Percentiles rank a stretch among this genome's conserved stretches.
Conservation (phyloP, 2,888 invertebrate species). For the Rotaria magnacalcarata region DNA sequence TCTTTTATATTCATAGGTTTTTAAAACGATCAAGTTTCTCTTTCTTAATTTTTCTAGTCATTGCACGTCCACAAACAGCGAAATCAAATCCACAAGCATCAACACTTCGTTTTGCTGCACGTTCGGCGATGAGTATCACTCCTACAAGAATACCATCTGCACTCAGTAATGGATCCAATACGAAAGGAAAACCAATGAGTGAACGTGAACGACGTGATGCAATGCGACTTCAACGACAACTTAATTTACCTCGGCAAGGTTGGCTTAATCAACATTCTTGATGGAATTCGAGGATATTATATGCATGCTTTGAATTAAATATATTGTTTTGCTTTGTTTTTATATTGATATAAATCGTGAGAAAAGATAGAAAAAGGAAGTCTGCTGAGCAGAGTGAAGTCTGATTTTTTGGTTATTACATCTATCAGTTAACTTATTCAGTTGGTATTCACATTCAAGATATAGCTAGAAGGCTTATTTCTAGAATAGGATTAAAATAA, state of each 20-base stretch:
- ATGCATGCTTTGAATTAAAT: neutral
- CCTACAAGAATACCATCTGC: neutral
- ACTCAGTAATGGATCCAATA: neutral
- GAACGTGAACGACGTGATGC: constrained; percentile 11
- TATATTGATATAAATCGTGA: too few relatives aligned
- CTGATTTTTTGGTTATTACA: neutral
- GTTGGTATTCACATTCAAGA: too few relatives aligned
- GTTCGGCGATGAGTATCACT: neutral
- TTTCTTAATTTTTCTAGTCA: neutral
- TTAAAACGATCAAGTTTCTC: neutral
- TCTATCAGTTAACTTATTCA: too few relatives aligned
- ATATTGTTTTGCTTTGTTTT: neutral
- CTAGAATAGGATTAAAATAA: too few relatives aligned
- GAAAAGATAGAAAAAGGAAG: too few relatives aligned
- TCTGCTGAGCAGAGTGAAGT: neutral
- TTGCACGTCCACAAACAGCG: neutral
- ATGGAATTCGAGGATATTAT: neutral
- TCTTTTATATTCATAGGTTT: neutral
- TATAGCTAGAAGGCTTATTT: too few relatives aligned
- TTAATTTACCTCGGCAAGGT: constrained; percentile 35
- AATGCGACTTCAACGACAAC: neutral
- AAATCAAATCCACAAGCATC: neutral
- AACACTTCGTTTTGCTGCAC: neutral
- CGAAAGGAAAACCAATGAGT: neutral
- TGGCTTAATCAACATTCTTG: neutral